Percentiles rank a stretch among this genome's conserved stretches.
phyloP scores from a whole-genome alignment of 2,888 invertebrate genomes.

The Alloscopus bannaensis region DNA sequence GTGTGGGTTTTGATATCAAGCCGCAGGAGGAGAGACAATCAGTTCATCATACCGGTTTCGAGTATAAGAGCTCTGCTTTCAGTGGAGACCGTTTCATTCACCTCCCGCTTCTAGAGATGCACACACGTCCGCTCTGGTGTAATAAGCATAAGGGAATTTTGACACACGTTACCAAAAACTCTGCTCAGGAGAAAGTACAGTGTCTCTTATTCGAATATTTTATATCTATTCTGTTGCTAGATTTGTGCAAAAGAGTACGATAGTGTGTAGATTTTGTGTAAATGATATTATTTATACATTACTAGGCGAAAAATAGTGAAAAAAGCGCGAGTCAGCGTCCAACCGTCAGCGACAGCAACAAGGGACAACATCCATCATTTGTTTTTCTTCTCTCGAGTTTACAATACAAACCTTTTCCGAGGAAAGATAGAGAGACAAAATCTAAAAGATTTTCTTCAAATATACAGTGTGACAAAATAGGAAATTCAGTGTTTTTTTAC shows the following conservation, averaged over 20 bases:
- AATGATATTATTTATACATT: too few relatives aligned
- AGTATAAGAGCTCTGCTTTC: constrained; percentile 34
- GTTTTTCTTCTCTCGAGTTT: constrained; percentile 14
- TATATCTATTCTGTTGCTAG: too few relatives aligned
- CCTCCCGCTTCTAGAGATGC: constrained; percentile 48
- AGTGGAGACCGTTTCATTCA: constrained; percentile 36
- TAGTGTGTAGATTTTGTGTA: constrained; percentile 13
- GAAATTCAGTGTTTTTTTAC: too few relatives aligned
- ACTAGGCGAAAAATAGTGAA: constrained; percentile 3
- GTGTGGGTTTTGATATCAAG: background rate
- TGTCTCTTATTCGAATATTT: too few relatives aligned
- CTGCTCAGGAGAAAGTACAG: too few relatives aligned
- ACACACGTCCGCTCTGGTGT: constrained; percentile 14
- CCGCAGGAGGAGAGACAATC: too few relatives aligned
- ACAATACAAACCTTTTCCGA: background rate
- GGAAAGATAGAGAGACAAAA: background rate
- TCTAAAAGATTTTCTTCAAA: background rate
- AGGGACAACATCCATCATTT: constrained; percentile 43
- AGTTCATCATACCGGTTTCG: constrained; percentile 20
- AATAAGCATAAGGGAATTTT: too few relatives aligned
- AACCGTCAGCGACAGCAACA: constrained; percentile 25
- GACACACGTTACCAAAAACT: too few relatives aligned
- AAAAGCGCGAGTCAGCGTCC: too few relatives aligned
- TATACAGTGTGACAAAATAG: too few relatives aligned
- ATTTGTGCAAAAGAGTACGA: background rate